Base-by-base conservation (phyloP, 2,888 invertebrate species). In the Drosophila flavopinicola region DNA sequence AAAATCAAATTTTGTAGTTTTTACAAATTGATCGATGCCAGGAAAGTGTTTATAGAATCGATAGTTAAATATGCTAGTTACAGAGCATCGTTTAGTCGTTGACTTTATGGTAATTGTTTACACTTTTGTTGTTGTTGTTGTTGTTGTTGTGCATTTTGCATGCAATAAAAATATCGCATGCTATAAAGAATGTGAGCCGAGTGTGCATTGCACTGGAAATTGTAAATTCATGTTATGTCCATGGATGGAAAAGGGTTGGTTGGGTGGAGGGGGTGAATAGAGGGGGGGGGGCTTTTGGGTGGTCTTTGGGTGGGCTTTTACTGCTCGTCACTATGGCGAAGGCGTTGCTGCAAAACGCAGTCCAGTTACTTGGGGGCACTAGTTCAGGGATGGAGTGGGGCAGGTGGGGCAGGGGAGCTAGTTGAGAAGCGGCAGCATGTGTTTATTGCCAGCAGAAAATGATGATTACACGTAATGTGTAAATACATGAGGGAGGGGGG, bases 131-230 rank as follows among this genome's bases (percentile, higher is more conserved):
- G 45, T 52, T 56, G 52, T 56, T 65, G 49, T 61, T 44, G 58
- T 42, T 38, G 51, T n/a, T n/a, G 27, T 24, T 71, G 57, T 75
- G 52, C 58, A 72, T 65, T 84, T 84, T 66, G 75, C 78, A 76
- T 85, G 83, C 83, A 75, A 85, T 75, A 82, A 85, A 78, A 82
- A 82, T 75, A 78, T 85, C 82, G 85, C 80, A 80, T 85, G 85
- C 71, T 64, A 75, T 68, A 73, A 80, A 73, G 65, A 61, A 66
- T 64, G 71, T 49, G 58, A 71, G 64, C 66, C 63, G 68, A 6
- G 11, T 66, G 80, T 66, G 63, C 85, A 82, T 33, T 71, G 71
- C 66, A 68, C 63, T 80, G 83, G 71, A 80, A 85, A 80, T 85
- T 85, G 80, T 85, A 78, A 85, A 85, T 85, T 82, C 83, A 85